phyloP scores from a whole-genome alignment of 2,888 invertebrate species.

The Cryptocheilus praepositus region DNA sequence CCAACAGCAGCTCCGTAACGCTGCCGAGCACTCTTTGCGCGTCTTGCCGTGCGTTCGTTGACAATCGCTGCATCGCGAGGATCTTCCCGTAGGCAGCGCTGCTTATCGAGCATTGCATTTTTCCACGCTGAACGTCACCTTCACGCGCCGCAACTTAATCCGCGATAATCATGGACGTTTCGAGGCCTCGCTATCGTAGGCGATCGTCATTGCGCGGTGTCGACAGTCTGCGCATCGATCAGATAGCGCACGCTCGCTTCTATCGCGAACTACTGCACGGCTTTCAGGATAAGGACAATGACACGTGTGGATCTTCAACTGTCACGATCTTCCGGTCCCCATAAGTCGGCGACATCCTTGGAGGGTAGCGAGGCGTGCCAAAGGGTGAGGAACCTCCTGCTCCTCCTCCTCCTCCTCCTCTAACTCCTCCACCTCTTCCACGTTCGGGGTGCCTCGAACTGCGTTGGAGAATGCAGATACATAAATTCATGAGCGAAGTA shows the following conservation, averaged over 20 bases:
- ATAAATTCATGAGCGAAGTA: constrained; percentile 74
- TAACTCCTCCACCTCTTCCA: constrained; percentile 24
- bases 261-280: too few relatives aligned
- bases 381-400: constrained; percentile 47
- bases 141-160: too few relatives aligned
- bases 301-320: constrained; percentile 18
- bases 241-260: too few relatives aligned
- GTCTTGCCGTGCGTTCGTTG: too few relatives aligned
- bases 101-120: too few relatives aligned
- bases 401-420: background rate
- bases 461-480: constrained; percentile 73
- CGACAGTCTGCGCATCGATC: too few relatives aligned
- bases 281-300: constrained; percentile 17
- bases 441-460: constrained; percentile 61
- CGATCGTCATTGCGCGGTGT: too few relatives aligned
- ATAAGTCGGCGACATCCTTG: constrained; percentile 49
- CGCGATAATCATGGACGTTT: too few relatives aligned
- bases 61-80: constrained; percentile 12
- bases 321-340: constrained; percentile 38
- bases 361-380: constrained; percentile 53
- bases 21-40: constrained; percentile 8
- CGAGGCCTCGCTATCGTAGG: too few relatives aligned
- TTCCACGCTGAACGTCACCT: too few relatives aligned
- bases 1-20: constrained; percentile 19
- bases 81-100: constrained; percentile 2